Conservation (phyloP, 92 coral and sea anemone genomes). For the Muricea muricata region DNA sequence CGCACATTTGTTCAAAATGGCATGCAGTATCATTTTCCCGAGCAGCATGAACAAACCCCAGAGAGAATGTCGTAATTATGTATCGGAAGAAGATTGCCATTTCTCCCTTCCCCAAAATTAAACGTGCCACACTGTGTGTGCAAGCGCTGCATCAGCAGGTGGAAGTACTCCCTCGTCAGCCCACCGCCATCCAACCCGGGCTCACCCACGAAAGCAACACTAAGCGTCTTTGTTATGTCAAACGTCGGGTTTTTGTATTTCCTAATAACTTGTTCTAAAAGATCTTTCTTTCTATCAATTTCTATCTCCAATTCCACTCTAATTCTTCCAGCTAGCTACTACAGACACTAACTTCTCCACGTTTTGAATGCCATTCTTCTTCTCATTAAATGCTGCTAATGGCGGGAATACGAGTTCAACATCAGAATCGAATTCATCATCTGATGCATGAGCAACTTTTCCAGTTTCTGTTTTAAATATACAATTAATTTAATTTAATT, state of each 20-base stretch:
- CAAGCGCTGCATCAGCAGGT: slow-evolving; percentile 36
- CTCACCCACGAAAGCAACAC: slow-evolving; percentile 44
- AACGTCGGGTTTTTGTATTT: slow-evolving; percentile 52
- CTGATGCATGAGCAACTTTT: not conserved
- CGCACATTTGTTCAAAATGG: slow-evolving; percentile 43
- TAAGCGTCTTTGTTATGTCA: slow-evolving; percentile 34
- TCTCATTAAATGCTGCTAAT: not conserved
- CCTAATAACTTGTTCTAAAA: slow-evolving; percentile 48
- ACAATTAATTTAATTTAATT: too few species aligned
- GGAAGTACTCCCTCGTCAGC: slow-evolving; percentile 34
- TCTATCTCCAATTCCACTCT: slow-evolving; percentile 27
- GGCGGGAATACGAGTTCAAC: not conserved
- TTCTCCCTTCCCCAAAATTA: slow-evolving; percentile 39
- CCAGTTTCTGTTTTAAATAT: not conserved
- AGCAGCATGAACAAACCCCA: slow-evolving; percentile 40
- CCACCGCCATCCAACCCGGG: slow-evolving; percentile 59
- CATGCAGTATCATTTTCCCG: slow-evolving; percentile 56
- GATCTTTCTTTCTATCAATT: slow-evolving; percentile 21
- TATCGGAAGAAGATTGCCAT: slow-evolving; percentile 47
- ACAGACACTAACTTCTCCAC: slow-evolving; percentile 41
- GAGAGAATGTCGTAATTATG: slow-evolving; percentile 54
- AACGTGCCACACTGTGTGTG: slow-evolving; percentile 25
- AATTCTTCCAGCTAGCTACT: slow-evolving; percentile 45
- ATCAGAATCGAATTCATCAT: not conserved
- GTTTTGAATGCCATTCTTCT: not conserved